Evolutionary conservation across 2,888 invertebrate species (phyloP), one percentile per base, ranked within the genome.

Genomic region (Cynaeus angustus): DNA sequence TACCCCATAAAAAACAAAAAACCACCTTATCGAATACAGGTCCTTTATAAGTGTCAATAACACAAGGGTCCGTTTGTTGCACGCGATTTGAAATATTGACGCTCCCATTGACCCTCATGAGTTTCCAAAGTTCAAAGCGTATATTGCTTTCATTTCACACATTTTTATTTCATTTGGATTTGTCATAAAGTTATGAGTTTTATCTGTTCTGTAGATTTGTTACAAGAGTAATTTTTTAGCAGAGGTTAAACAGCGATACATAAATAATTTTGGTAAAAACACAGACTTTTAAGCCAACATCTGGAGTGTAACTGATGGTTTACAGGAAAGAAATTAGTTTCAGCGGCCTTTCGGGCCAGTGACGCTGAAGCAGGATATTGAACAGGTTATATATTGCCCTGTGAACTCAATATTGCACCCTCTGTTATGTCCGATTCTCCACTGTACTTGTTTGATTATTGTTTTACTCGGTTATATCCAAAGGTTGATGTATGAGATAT

Each of bases 371-470:
- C 79, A 79, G 79, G 79, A 79, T 79, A 79, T 79, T 79, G 79
- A 79, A 79, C 78, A 77, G 76, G 79, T 79, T 78, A 79, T 79
- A 78, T 79, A 79, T 79, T 75, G 74, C 77, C 72, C 67, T 76
- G 74, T 74, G 71, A 77, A 79, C 79, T 77, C 79, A 77, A 79
- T 79, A 79, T 77, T 75, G 72, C 74, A 70, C 76, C 76, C 77
- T 73, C 73, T 73, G 74, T 73, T 74, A 75, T 75, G 79, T 79
- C 79, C 79, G 79, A 77, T 75, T 71, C 75, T 75, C 65, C 53
- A 61, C 59, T 56, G 53, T 75, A 77, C 77, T 78, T 77, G 78
- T 78, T 79, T 77, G 78, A 78, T 78, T 78, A 78, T 78, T 79
- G 79, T 79, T 79, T 78, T 77, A 79, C 77, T 75, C 75, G 62